These are phyloP conservation scores for Harpalus rufipes DNA, from an alignment of 2,888 invertebrate species.

Conservation along the genomic window DNA sequence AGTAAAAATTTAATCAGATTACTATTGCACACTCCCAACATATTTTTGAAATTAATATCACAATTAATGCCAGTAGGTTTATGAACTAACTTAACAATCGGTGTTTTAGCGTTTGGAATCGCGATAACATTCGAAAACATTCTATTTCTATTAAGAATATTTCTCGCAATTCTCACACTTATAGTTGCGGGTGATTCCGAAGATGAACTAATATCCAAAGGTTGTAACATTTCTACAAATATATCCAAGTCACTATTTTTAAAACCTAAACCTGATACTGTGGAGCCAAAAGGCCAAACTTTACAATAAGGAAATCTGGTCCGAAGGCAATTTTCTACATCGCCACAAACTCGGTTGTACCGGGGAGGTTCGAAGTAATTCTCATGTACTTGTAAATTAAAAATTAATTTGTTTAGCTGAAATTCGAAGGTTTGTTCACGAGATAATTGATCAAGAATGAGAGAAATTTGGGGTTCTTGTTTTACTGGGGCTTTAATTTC, in stretches of 20 bases:
- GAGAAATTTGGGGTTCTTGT: conserved; percentile 40
- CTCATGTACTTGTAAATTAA: conserved; percentile 75
- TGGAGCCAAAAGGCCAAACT: conserved; percentile 85
- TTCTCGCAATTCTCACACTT: conserved; percentile 71
- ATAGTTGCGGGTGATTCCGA: conserved; percentile 66
- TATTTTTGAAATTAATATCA: conserved; percentile 87
- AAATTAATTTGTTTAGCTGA: conserved; percentile 75
- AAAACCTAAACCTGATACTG: conserved; percentile 85
- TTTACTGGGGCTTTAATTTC: not conserved
- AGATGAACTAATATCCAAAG: conserved; percentile 67
- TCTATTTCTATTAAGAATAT: conserved; percentile 69
- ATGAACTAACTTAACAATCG: conserved; percentile 87
- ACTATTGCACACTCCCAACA: conserved; percentile 85
- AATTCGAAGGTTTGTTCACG: conserved; percentile 72
- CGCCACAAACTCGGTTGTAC: conserved; percentile 76
- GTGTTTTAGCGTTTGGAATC: conserved; percentile 87
- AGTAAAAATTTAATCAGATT: conserved; percentile 82
- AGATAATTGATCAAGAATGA: not conserved
- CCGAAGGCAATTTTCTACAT: conserved; percentile 76
- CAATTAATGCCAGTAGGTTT: conserved; percentile 81
- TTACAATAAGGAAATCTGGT: conserved; percentile 76
- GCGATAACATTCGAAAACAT: conserved; percentile 81
- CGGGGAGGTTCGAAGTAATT: conserved; percentile 22
- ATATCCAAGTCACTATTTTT: conserved; percentile 87
- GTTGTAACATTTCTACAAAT: conserved; percentile 78